These are phyloP conservation scores for Oophaga pumilio DNA, from an alignment of 2,113 vertebrate species.

Conservation along the genomic window DNA sequence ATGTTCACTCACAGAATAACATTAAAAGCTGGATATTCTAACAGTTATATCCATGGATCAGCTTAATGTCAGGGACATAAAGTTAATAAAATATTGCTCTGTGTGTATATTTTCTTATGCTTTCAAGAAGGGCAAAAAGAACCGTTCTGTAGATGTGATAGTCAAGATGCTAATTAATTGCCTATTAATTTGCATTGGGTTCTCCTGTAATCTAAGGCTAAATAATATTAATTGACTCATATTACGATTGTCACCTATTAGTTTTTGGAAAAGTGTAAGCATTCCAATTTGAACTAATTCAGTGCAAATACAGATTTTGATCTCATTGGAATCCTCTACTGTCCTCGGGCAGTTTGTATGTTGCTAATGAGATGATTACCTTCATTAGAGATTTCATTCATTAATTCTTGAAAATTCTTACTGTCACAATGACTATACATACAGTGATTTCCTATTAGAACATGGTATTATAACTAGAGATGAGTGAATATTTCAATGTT, in stretches of 20 bases:
- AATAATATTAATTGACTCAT: background rate
- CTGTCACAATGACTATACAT: background rate
- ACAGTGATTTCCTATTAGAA: background rate
- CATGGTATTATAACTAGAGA: background rate
- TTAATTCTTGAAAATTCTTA: constrained; percentile 27
- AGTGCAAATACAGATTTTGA: constrained; percentile 12
- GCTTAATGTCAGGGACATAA: too few relatives aligned
- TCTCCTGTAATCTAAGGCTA: background rate
- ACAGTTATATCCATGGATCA: too few relatives aligned
- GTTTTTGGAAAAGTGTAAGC: constrained; percentile 4
- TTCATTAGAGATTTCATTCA: constrained; percentile 36
- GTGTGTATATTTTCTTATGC: too few relatives aligned
- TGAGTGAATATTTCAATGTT: too few relatives aligned
- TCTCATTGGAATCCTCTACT: constrained; percentile 34
- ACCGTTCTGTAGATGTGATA: background rate
- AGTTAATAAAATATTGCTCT: too few relatives aligned
- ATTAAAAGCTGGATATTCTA: too few relatives aligned
- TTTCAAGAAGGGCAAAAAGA: background rate
- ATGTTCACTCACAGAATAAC: too few relatives aligned
- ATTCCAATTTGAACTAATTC: constrained; percentile 6
- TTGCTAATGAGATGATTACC: constrained; percentile 38
- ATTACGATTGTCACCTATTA: constrained; percentile 19
- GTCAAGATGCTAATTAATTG: background rate
- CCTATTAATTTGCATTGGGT: background rate
- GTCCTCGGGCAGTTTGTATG: constrained; percentile 29